Conservation (phyloP, 2,888 invertebrate species). For the Congeria kusceri region DNA sequence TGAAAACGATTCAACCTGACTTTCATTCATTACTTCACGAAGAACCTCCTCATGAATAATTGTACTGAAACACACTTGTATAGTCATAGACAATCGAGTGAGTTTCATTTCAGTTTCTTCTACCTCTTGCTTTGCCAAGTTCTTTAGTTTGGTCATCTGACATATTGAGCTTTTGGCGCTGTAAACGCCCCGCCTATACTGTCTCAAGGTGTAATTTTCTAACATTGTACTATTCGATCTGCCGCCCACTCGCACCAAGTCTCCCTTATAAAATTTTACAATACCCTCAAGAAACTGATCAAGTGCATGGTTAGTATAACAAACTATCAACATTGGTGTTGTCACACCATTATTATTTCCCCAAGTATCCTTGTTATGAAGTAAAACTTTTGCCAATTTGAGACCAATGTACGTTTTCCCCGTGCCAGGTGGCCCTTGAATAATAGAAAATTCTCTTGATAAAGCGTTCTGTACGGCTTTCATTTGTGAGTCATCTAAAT, state of each 20-base stretch:
- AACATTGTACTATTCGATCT: slow-evolving; percentile 70
- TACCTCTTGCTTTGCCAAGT: neutral
- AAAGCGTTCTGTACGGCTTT: slow-evolving; percentile 79
- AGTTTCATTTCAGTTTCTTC: neutral
- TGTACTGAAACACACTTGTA: slow-evolving; percentile 4
- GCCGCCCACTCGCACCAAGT: slow-evolving; percentile 80
- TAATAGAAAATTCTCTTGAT: slow-evolving; percentile 80
- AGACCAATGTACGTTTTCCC: slow-evolving; percentile 93
- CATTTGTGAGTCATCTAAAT: slow-evolving; percentile 79
- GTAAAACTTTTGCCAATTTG: slow-evolving; percentile 89
- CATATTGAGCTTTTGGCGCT: neutral
- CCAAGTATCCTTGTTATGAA: slow-evolving; percentile 26
- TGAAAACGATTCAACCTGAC: neutral
- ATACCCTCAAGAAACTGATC: slow-evolving; percentile 84
- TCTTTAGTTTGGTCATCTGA: neutral
- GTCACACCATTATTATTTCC: slow-evolving; percentile 44
- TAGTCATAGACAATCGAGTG: neutral
- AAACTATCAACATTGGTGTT: slow-evolving; percentile 81
- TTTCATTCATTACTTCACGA: neutral
- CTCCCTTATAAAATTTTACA: slow-evolving; percentile 61
- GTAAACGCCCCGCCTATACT: slow-evolving; percentile 18
- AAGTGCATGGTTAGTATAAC: slow-evolving; percentile 84
- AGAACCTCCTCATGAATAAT: slow-evolving; percentile 20
- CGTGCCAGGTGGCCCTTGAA: slow-evolving; percentile 92
- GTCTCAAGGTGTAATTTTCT: slow-evolving; percentile 60